These are phyloP conservation scores for Phyllostomus discolor DNA, from an alignment of 2,113 vertebrate genomes.

Conservation along the genomic window DNA sequence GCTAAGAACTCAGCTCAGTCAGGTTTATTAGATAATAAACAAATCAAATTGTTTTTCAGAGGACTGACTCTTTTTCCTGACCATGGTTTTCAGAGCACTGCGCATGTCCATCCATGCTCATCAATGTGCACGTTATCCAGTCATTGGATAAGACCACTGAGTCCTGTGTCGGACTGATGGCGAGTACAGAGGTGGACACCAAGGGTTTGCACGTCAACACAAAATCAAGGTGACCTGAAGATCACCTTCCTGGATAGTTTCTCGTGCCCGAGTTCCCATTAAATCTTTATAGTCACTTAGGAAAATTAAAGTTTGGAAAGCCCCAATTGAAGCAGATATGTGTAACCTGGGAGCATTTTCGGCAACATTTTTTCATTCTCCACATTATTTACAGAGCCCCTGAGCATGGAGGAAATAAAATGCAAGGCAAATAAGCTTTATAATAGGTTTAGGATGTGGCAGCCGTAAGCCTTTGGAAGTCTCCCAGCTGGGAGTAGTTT, in stretches of 20 bases:
- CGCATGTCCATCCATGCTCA: neutral
- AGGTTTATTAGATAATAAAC: conserved; percentile 28
- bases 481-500: neutral
- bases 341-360: neutral
- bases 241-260: neutral
- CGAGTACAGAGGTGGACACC: neutral
- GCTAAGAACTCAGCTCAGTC: neutral
- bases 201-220: neutral
- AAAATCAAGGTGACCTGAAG: neutral
- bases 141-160: no score
- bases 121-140: no score
- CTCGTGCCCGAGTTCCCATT: neutral
- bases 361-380: neutral
- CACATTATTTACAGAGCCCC: neutral
- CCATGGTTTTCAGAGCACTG: neutral
- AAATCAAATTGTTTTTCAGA: conserved; percentile 29
- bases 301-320: conserved; percentile 17
- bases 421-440: neutral
- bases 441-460: neutral
- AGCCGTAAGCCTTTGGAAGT: neutral
- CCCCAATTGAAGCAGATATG: neutral
- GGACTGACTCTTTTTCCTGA: neutral
- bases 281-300: neutral
- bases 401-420: neutral
- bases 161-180: neutral